Percentiles rank a stretch among this genome's conserved stretches.
Evolutionary conservation across 2,113 vertebrate species (phyloP).

Genomic region (Tetraodon nigroviridis): DNA sequence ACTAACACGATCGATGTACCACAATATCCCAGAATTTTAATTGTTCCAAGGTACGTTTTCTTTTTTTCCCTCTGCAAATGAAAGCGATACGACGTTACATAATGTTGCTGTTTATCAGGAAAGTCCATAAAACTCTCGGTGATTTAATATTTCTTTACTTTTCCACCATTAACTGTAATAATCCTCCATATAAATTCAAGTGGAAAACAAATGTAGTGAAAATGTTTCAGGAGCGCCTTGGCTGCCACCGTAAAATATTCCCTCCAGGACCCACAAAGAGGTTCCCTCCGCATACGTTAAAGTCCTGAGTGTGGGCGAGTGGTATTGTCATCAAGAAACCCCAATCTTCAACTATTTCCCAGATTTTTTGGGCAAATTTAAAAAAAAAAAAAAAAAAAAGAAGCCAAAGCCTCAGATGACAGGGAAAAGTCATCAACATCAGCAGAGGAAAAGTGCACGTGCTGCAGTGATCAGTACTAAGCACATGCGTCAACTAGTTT

Average conservation of each 20-base stretch:
- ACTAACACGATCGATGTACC: no score
- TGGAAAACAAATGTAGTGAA: background rate
- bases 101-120: no score
- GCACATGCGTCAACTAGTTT: no score
- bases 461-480: background rate
- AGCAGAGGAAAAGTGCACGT: background rate
- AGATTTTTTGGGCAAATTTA: background rate
- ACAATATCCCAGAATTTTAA: no score
- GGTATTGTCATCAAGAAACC: background rate
- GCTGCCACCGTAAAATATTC: background rate
- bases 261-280: background rate
- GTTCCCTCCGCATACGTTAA: slow-evolving; percentile 10
- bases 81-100: no score
- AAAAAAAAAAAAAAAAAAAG: no score
- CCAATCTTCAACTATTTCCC: no score
- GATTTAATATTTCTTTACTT: background rate
- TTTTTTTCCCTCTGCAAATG: no score
- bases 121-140: no score
- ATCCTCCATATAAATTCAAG: background rate
- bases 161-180: no score
- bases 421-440: slow-evolving; percentile 14
- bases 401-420: slow-evolving; percentile 9
- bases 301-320: background rate
- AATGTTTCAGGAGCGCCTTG: background rate
- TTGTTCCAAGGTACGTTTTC: no score